Base-by-base conservation (phyloP, 30 jellyfish, hydroid and myxozoan species). In the Hydractinia symbiolongicarpus region DNA sequence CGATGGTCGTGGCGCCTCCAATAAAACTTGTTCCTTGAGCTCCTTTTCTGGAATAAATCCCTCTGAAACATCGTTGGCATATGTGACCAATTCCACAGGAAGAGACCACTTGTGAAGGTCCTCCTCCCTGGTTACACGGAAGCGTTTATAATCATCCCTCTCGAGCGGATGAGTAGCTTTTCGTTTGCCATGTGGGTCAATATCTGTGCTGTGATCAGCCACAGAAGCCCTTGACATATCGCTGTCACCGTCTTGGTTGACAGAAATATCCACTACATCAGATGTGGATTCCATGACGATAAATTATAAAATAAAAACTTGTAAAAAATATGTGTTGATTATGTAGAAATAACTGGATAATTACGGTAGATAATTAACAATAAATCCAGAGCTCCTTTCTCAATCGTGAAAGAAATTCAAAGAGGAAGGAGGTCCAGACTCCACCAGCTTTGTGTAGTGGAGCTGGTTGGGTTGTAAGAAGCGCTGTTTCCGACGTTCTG, bases 331-430 rank as follows among this genome's bases (percentile, higher is more conserved):
- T 58, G 17, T 58, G 2, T 13, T 3, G 1, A 58, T 58, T 58
- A 58, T 16, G 1, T 11, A 11, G 3, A 58, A 11, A 16, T 16
- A 58, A 16, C 69, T 58, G 69, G 69, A 58, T 58, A 16, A 11
- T 58, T 0, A 58, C 1, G 19, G 19, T 58, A 0, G 19, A 9
- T 0, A 0, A 58, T 0, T 58, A 16, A 16, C 19, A 1, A 1
- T 58, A 58, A 58, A 13, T 58, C 69, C 69, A 58, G 69, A 58
- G 69, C 69, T 58, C 69, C 69, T 58, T 58, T 58, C 69, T 58
- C 17, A 3, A 58, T 11, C 2, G 19, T 13, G 3, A 58, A 58
- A 16, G 69, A 58, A 16, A 58, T 58, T 58, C 68, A n/a, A n/a
- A n/a, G n/a, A n/a, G n/a, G n/a, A n/a, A n/a, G n/a, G n/a, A n/a